A percentile compares a stretch with the other conserved stretches of the same genome.
Conservation (phyloP, 1,140 invertebrate species). For the Polyergus mexicanus region DNA sequence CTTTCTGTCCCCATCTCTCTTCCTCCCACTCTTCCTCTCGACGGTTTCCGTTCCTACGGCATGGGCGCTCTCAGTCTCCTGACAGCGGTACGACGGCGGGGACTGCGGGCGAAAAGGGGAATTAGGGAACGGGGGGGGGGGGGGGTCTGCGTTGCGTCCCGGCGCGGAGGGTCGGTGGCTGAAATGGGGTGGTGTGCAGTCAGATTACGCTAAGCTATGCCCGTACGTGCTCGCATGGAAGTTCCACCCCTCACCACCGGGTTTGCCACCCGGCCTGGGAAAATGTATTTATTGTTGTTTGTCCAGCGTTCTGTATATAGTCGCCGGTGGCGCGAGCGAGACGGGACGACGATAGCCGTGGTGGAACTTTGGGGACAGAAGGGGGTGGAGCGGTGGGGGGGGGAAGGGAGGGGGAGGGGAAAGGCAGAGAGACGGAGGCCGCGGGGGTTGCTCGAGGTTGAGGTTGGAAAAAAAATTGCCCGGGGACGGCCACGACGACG, state of each 20-base stretch:
- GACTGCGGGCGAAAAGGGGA: constrained; percentile 28
- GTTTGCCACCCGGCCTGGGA: constrained; percentile 76
- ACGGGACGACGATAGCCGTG: constrained; percentile 26
- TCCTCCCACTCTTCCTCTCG: constrained; percentile 44
- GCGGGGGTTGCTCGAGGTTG: constrained; percentile 71
- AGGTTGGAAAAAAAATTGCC: constrained; percentile 80
- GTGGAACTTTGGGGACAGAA: background rate
- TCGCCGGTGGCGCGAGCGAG: constrained; percentile 56
- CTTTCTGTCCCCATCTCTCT: constrained; percentile 17
- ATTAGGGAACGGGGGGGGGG: constrained; percentile 33
- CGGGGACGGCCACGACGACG: constrained; percentile 76
- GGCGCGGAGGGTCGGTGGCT: constrained; percentile 74
- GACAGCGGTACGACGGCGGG: constrained; percentile 55
- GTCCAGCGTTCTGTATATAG: constrained; percentile 82
- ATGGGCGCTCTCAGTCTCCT: constrained; percentile 77
- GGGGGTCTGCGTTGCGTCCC: constrained; percentile 71
- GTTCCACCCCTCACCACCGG: constrained; percentile 79
- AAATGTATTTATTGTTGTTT: constrained; percentile 88
- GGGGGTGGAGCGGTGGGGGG: background rate
- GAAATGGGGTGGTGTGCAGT: constrained; percentile 85
- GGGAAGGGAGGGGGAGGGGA: background rate
- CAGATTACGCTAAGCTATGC: constrained; percentile 87
- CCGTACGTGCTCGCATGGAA: constrained; percentile 86
- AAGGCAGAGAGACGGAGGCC: background rate
- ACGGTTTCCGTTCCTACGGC: constrained; percentile 52